Evolutionary conservation across 2,113 vertebrate genomes (phyloP).

Genomic region (Periophthalmodon schlosseri): DNA sequence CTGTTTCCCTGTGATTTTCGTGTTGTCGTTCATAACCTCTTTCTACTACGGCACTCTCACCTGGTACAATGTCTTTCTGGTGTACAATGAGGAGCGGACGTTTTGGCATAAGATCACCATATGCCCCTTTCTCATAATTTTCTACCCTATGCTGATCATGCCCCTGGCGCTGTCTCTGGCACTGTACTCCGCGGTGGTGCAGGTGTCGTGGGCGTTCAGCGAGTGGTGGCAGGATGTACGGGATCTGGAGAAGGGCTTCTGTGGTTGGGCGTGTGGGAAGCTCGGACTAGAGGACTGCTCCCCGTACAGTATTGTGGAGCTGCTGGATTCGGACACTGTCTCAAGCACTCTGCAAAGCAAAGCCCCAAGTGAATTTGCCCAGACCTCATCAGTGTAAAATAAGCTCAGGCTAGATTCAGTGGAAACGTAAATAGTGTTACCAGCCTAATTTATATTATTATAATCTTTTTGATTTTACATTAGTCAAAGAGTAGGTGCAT

Average conservation of each 20-base stretch:
- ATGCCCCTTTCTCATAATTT: slow-evolving; percentile 94
- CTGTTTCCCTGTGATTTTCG: slow-evolving; percentile 91
- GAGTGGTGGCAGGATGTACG: slow-evolving; percentile 92
- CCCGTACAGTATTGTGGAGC: slow-evolving; percentile 94
- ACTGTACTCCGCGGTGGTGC: slow-evolving; percentile 88
- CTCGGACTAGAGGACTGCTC: slow-evolving; percentile 96
- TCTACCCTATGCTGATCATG: slow-evolving; percentile 96
- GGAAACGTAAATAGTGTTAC: not conserved
- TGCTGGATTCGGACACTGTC: slow-evolving; percentile 92
- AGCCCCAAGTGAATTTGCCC: slow-evolving; percentile 81
- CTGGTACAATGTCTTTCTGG: slow-evolving; percentile 98
- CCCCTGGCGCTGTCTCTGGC: slow-evolving; percentile 87
- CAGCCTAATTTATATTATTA: not conserved
- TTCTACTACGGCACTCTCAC: slow-evolving; percentile 99
- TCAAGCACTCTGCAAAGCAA: slow-evolving; percentile 88
- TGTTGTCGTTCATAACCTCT: slow-evolving; percentile 93
- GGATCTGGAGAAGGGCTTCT: slow-evolving; percentile 98
- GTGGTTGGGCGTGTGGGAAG: slow-evolving; percentile 96
- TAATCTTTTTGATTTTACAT: slow-evolving; percentile 5
- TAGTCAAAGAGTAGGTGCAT: not conserved
- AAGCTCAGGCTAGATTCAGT: not conserved
- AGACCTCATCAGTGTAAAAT: slow-evolving; percentile 87
- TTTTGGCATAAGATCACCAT: slow-evolving; percentile 98
- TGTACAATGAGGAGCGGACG: slow-evolving; percentile 98
- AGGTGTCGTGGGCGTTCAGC: slow-evolving; percentile 93